These are phyloP conservation scores for Uria aalge DNA, from an alignment of 2,113 vertebrate genomes.

Conservation along the genomic window DNA sequence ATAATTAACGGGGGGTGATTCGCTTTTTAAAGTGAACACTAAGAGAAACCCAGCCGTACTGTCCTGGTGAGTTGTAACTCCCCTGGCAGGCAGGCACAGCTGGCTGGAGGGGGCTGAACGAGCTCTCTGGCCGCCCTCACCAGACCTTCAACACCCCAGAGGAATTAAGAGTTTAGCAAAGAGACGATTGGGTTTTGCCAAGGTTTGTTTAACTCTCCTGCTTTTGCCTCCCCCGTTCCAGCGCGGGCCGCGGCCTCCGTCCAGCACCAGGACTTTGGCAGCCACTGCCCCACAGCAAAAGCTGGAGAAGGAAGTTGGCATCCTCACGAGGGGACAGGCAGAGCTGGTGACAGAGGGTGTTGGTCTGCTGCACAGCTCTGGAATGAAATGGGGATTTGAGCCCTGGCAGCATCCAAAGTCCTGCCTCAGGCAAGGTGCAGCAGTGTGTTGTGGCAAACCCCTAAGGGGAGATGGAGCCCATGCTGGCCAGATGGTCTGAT, in stretches of 20 bases:
- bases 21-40: not conserved
- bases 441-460: fast-evolving
- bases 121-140: not conserved
- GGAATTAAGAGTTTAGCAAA: not conserved
- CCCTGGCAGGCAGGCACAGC: fast-evolving
- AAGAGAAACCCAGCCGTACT: not conserved
- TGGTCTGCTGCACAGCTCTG: not conserved
- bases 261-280: fast-evolving
- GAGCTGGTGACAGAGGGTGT: not conserved
- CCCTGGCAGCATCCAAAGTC: not conserved
- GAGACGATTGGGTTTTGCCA: not conserved
- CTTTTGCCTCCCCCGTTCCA: not conserved
- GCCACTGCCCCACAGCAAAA: not conserved
- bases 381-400: not conserved
- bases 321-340: not conserved
- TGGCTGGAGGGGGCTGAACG: not conserved
- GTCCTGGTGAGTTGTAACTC: not conserved
- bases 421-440: fast-evolving
- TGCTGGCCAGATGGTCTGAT: not conserved
- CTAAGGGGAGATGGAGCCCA: not conserved
- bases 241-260: not conserved
- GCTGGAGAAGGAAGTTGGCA: not conserved
- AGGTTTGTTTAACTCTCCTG: not conserved
- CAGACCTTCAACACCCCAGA: not conserved
- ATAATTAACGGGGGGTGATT: not conserved